Conservation (phyloP, 2,797 vertebrate genomes). For the Pseudochirops cupreus region DNA sequence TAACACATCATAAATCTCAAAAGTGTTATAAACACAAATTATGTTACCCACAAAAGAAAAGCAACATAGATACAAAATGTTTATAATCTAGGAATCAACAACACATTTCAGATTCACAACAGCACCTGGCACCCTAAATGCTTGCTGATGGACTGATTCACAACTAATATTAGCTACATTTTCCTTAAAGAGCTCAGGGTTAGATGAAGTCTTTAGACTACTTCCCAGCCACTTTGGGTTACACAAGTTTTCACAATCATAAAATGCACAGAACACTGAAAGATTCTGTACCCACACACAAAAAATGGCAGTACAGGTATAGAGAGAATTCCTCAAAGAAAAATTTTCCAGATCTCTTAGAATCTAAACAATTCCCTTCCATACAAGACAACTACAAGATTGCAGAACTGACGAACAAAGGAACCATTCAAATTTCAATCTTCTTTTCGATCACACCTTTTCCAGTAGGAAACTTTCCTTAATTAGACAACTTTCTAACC, state of each 20-base stretch:
- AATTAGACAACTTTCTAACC: slow-evolving; percentile 15
- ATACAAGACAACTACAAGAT: slow-evolving; percentile 14
- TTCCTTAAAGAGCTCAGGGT: neutral
- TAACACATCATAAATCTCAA: neutral
- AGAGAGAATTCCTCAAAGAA: slow-evolving; percentile 2
- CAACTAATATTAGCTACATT: neutral
- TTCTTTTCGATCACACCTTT: slow-evolving; percentile 3
- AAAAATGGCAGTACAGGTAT: slow-evolving; percentile 7
- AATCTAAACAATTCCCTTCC: slow-evolving; percentile 12
- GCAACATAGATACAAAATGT: neutral
- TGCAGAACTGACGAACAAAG: neutral
- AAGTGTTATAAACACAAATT: no score
- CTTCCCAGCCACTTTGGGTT: no score
- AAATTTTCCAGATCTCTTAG: neutral
- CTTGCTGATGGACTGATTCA: neutral
- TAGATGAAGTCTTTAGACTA: neutral
- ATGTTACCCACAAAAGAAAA: neutral
- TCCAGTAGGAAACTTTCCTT: neutral
- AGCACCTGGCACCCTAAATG: neutral
- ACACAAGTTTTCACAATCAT: slow-evolving; percentile 19
- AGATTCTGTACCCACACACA: neutral
- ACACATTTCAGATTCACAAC: neutral
- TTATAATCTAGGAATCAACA: neutral
- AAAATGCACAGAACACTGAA: slow-evolving; percentile 1
- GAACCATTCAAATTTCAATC: neutral